phyloP scores from a whole-genome alignment of 2,113 vertebrate species.

The Morone chrysops region DNA sequence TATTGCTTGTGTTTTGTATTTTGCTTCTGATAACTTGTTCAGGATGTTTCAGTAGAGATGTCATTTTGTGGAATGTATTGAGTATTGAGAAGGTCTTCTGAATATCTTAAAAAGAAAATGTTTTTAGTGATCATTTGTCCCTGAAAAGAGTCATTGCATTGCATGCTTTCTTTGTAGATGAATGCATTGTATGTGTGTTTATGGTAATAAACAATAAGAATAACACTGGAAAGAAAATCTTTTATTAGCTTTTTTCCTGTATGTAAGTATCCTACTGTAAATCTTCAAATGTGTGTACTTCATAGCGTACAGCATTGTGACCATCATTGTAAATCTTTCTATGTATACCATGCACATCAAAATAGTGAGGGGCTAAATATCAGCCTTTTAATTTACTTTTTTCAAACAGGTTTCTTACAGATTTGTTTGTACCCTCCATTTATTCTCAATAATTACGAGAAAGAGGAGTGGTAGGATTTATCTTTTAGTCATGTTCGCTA shows the following conservation, averaged over 20 bases:
- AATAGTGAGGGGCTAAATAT: not conserved
- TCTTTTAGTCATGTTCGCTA: not conserved
- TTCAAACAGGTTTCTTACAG: not conserved
- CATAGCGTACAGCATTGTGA: not conserved
- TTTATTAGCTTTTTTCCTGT: not conserved
- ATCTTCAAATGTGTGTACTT: not conserved
- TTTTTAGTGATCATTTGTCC: not conserved
- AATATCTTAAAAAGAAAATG: not conserved
- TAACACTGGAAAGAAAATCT: not conserved
- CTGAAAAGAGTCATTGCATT: not conserved
- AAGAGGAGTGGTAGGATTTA: not conserved
- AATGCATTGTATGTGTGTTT: not conserved
- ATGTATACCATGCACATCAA: not conserved
- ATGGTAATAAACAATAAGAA: constrained; percentile 46
- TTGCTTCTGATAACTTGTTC: not conserved
- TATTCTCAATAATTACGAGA: not conserved
- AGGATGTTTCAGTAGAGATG: not conserved
- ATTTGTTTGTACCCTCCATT: not conserved
- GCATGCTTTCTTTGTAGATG: constrained; percentile 37
- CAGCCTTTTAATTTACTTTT: not conserved
- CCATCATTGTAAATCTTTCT: not conserved
- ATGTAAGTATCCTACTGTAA: not conserved
- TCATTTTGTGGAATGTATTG: not conserved
- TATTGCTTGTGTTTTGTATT: not conserved
- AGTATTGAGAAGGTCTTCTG: not conserved